Conservation (phyloP, 2,113 vertebrate species). For the Cinclus cinclus region DNA sequence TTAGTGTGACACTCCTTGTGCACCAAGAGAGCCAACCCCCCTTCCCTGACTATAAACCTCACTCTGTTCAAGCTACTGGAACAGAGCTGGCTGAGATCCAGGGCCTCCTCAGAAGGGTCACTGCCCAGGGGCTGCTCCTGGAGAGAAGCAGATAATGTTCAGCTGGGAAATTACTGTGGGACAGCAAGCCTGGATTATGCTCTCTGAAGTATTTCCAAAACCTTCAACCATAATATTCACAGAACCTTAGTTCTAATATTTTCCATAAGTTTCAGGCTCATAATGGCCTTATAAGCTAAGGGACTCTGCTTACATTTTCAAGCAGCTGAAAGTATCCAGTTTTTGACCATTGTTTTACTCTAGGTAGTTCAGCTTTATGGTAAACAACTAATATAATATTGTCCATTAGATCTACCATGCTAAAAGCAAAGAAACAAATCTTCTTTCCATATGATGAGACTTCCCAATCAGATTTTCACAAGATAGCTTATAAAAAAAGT, state of each 20-base stretch:
- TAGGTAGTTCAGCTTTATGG: background rate
- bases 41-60: background rate
- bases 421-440: background rate
- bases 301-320: background rate
- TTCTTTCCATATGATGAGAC: background rate
- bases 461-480: background rate
- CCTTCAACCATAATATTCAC: background rate
- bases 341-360: background rate
- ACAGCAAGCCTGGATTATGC: background rate
- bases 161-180: background rate
- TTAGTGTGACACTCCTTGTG: background rate
- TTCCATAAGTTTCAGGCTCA: background rate
- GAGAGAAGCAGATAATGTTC: background rate
- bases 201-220: background rate
- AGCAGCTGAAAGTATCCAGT: background rate
- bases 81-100: background rate
- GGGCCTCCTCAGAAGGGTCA: background rate
- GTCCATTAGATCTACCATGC: background rate
- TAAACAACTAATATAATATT: background rate
- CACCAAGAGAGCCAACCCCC: background rate
- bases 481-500: background rate
- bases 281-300: background rate
- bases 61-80: background rate
- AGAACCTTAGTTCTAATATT: background rate
- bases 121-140: background rate